Evolutionary conservation across 2,888 invertebrate species (phyloP).

Genomic region (Neoitamus cyanurus): DNA sequence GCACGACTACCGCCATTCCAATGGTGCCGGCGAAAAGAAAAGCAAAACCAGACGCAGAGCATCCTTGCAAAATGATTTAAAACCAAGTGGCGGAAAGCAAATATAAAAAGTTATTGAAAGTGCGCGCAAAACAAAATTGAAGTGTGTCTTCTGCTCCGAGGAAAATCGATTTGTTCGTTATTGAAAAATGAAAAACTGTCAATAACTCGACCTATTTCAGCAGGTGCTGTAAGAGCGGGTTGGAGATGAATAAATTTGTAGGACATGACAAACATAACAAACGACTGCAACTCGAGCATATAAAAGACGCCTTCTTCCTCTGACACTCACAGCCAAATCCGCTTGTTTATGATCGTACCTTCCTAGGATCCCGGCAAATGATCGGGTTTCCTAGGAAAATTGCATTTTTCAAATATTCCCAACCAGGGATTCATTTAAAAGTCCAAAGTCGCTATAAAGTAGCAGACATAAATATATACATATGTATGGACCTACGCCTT

Average conservation of each 20-base stretch:
- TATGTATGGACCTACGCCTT: background rate
- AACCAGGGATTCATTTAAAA: background rate
- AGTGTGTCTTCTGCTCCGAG: background rate
- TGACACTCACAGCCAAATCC: background rate
- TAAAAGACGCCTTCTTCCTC: background rate
- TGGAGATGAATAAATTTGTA: background rate
- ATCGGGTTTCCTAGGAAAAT: background rate
- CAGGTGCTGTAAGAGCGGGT: background rate
- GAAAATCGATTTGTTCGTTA: background rate
- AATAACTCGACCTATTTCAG: background rate
- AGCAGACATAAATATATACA: too few species aligned
- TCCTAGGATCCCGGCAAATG: background rate
- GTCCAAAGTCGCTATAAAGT: background rate
- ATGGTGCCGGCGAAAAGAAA: background rate
- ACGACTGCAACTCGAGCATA: background rate
- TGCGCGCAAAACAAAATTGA: background rate
- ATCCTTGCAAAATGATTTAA: background rate
- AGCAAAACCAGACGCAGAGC: background rate
- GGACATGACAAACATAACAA: background rate
- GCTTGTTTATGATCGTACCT: background rate
- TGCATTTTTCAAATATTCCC: background rate
- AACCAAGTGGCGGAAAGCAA: background rate
- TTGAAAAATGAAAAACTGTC: slow-evolving; percentile 5
- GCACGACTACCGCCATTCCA: background rate
- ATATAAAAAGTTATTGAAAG: background rate